Evolutionary conservation across 2,113 vertebrate genomes (phyloP), one percentile per base, ranked within the genome.

Genomic region (Nibea albiflora): DNA sequence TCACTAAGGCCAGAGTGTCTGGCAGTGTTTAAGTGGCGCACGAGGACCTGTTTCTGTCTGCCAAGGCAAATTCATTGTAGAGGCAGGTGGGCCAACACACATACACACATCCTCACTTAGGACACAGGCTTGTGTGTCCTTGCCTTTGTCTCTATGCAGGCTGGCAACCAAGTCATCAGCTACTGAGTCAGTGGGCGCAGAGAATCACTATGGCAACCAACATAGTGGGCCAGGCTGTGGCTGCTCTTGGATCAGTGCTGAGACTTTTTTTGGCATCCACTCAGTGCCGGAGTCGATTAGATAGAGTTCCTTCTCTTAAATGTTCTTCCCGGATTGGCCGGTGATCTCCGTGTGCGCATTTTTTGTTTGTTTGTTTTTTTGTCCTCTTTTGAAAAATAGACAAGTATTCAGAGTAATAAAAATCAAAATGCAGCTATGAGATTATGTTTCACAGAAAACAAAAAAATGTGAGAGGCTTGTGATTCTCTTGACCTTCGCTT

Each of bases 91-190:
- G 84, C 90, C 84, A 79, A 86, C 90, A 89, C 87, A 84, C 88
- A 82, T 28, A 85, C 84, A 85, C 84, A 90, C 85, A 89, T 80
- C 85, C 89, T 88, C 80, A 85, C 76, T 88, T 57, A 87, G 89
- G 86, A 90, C 91, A 92, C 89, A 89, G 90, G 89, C 90, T 90
- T 90, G 90, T 93, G 90, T 93, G 90, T 93, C 91, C 81, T 85
- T 91, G 89, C 88, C 79, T 90, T 81, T 88, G 91, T 91, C 88
- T 92, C 86, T 82, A 56, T 85, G 88, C 85, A 88, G 90, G 83
- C 90, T 90, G 89, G 90, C 85, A 91, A 90, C 90, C 85, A 83
- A 93, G 78, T 88, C 87, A 56, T 89, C 83, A 76, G 89, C 90
- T 75, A 84, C 69, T 22, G 83, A 93, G 92, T 93, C 89, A 90